These are phyloP conservation scores for Sterrhoptilus dennistouni DNA, from an alignment of 2,113 vertebrate species.

Conservation along the genomic window DNA sequence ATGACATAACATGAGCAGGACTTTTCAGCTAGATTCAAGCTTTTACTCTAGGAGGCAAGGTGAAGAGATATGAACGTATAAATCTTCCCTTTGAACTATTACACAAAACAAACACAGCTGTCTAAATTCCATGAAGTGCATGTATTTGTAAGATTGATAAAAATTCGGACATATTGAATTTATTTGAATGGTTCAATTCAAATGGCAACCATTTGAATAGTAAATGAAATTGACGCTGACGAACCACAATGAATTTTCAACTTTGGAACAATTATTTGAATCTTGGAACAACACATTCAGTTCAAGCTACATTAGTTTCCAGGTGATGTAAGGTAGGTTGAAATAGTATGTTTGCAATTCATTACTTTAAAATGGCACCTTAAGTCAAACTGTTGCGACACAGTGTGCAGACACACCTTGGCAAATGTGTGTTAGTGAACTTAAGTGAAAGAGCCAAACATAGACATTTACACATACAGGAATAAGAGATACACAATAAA, in stretches of 20 bases:
- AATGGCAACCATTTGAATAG: no score
- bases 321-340: neutral
- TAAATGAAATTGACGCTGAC: neutral
- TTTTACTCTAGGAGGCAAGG: neutral
- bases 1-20: neutral
- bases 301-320: neutral
- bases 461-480: neutral
- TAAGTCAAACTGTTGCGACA: neutral
- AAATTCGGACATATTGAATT: neutral
- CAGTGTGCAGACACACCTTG: neutral
- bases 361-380: neutral
- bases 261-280: neutral
- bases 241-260: neutral
- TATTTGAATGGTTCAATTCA: no score
- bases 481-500: slow-evolving; percentile 31
- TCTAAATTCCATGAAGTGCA: neutral
- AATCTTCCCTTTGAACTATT: neutral
- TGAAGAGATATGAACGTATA: neutral
- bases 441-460: slow-evolving; percentile 15
- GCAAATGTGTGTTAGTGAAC: neutral
- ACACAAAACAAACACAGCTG: neutral
- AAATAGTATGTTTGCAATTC: neutral
- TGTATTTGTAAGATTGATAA: neutral
- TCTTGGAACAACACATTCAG: neutral
- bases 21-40: neutral